Percentiles rank a stretch among this genome's conserved stretches.
phyloP scores from a whole-genome alignment of 1,140 invertebrate species.

The Conus betulinus region DNA sequence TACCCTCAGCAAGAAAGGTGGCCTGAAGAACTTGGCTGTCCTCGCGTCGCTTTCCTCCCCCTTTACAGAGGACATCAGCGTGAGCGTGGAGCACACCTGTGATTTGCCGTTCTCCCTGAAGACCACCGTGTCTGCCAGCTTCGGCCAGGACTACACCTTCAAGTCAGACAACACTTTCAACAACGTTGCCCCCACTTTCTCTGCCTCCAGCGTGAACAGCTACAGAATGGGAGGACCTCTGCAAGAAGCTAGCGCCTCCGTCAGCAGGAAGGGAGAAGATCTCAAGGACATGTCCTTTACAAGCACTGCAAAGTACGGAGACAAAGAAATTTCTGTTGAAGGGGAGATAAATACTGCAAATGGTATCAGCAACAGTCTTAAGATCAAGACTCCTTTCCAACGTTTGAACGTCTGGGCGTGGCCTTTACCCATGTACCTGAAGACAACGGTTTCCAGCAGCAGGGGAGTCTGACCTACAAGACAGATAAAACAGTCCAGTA shows the following conservation, averaged over 20 bases:
- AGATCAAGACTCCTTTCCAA: conserved; percentile 15
- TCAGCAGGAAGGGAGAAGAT: conserved; percentile 9
- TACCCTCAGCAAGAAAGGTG: conserved; percentile 28
- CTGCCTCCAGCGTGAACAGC: not conserved
- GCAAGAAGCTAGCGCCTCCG: not conserved
- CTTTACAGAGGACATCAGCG: conserved; percentile 29
- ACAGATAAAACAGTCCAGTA: conserved; percentile 22
- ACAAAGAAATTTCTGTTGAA: not conserved
- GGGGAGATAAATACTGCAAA: not conserved
- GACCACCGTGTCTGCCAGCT: conserved; percentile 18
- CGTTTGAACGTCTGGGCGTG: conserved; percentile 9
- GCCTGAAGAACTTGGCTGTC: conserved; percentile 10
- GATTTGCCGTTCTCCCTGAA: conserved; percentile 12
- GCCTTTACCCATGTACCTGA: not conserved
- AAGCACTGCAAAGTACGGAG: not conserved
- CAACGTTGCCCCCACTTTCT: not conserved
- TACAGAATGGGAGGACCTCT: conserved; percentile 1
- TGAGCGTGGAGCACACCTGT: conserved; percentile 19
- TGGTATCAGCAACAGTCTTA: not conserved
- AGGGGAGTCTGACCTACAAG: conserved; percentile 9
- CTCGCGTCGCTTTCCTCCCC: conserved; percentile 33
- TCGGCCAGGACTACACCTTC: conserved; percentile 23
- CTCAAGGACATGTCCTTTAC: not conserved
- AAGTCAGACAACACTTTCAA: not conserved
- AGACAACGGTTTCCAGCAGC: not conserved